Evolutionary conservation across 1,140 invertebrate genomes (phyloP), one percentile per base, ranked within the genome.

Genomic region (Anastrepha ludens): DNA sequence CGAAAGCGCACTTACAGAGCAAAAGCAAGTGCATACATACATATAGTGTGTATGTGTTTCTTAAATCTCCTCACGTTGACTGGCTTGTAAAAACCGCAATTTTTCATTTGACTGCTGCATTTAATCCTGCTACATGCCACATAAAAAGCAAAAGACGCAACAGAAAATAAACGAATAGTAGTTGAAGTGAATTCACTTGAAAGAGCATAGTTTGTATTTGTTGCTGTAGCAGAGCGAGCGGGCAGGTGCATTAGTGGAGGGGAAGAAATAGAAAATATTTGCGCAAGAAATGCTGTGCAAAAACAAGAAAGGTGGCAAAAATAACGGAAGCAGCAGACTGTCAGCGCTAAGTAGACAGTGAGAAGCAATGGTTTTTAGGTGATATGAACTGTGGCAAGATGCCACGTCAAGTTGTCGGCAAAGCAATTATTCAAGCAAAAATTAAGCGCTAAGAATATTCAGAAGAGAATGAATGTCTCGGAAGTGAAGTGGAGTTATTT

Each of bases 291-390:
- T 9, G 60, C 60, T 17, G 41, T 20, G 47, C 9, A 74, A 41
- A 41, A 47, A 74, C 4, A 2, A 55, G 44, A 55, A 81, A 55
- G 15, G 17, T 55, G 74, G 13, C 17, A 81, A 58, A 81, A 81
- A 58, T n/a, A 55, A 17, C 41, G 67, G 41, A 55, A 81, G 74
- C 74, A 81, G 74, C 74, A 55, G n/a, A 55, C 47, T 55, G 74
- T 81, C 74, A 81, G 74, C 55, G 44, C 55, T 81, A 81, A 81
- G 74, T 81, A 81, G 74, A 81, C 47, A n/a, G n/a, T 55, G 74
- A 55, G 20, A 81, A 55, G 74, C 74, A 8, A 81, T 29, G 50
- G 74, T 55, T 81, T 81, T 81, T 55, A 58, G 47, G 47, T 81
- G 74, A 17, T 41, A 20, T 81, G 47, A 55, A 50, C 17, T 55